Evolutionary conservation across 2,113 vertebrate genomes (phyloP).

Genomic region (Anguilla japonica): DNA sequence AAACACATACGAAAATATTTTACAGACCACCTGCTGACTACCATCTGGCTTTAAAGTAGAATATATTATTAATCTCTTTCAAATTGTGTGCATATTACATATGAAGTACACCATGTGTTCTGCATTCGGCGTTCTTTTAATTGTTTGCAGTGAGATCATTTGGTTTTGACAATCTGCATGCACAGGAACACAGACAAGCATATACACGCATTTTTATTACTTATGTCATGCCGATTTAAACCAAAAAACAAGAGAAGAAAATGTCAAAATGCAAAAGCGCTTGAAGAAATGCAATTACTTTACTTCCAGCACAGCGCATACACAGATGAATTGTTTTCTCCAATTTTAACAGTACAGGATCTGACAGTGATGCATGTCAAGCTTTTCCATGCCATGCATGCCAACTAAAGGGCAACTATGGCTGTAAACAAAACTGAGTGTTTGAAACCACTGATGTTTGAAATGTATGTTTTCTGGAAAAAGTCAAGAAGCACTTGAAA

Average conservation of each 20-base stretch:
- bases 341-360: conserved; percentile 83
- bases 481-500: background rate
- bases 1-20: background rate
- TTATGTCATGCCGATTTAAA: conserved; percentile 79
- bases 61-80: background rate
- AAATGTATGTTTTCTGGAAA: background rate
- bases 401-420: conserved; percentile 51
- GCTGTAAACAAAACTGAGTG: background rate
- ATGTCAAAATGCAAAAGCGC: conserved; percentile 87
- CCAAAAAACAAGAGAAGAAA: conserved; percentile 75
- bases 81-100: background rate
- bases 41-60: background rate
- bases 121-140: too few relatives aligned
- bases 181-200: background rate
- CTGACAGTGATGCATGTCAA: conserved; percentile 90
- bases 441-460: background rate
- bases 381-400: conserved; percentile 70
- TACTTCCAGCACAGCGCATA: conserved; percentile 61
- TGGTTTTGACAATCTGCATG: background rate
- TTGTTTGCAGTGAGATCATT: background rate
- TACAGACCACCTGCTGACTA: background rate
- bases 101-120: too few relatives aligned
- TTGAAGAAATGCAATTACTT: conserved; percentile 86
- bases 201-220: conserved; percentile 73
- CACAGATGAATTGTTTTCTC: conserved; percentile 81